Evolutionary conservation across 2,113 vertebrate species (phyloP).

Genomic region (Rissa tridactyla): DNA sequence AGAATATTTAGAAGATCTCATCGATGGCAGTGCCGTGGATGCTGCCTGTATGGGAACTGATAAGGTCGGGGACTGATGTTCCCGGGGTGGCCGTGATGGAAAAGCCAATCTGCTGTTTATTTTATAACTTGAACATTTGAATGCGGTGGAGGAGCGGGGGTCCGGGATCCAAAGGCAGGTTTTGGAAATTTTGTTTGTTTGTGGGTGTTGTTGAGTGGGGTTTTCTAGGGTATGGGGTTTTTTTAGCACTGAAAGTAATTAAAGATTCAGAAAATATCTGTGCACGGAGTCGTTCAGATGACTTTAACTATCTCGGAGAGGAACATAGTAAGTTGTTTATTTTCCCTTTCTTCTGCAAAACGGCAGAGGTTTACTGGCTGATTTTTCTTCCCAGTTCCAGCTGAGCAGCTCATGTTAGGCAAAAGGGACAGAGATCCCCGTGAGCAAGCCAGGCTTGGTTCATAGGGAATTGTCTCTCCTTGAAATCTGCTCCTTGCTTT

Average conservation of each 20-base stretch:
- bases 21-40: rapidly evolving
- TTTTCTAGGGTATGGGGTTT: not conserved
- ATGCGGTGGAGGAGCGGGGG: not conserved
- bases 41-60: not conserved
- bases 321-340: not conserved
- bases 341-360: not conserved
- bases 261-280: not conserved
- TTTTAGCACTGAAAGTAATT: not conserved
- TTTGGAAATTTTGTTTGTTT: not conserved
- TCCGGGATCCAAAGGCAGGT: not conserved
- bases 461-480: not conserved
- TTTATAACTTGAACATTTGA: not conserved
- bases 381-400: not conserved
- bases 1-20: not conserved
- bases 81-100: rapidly evolving
- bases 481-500: not conserved
- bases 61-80: not conserved
- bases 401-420: not conserved
- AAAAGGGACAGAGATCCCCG: not conserved
- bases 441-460: not conserved
- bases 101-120: not conserved
- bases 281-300: not conserved
- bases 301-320: not conserved
- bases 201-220: not conserved
- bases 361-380: not conserved